These are phyloP conservation scores for Polydrusus tereticollis DNA, from an alignment of 2,888 invertebrate species.

Conservation along the genomic window DNA sequence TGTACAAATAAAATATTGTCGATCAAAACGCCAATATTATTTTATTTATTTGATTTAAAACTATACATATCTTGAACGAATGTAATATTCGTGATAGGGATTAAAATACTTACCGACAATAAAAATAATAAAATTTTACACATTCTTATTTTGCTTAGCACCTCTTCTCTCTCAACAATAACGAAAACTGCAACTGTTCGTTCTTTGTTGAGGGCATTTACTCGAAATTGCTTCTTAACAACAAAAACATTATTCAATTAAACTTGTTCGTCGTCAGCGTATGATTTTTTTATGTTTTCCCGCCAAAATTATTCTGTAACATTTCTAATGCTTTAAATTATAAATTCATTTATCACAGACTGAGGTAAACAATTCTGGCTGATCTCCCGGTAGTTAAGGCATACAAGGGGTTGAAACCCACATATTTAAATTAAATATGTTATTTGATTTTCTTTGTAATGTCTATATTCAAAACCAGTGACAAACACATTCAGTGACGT, in stretches of 20 bases:
- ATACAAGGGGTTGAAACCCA: too few species aligned
- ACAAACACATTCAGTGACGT: too few species aligned
- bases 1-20: too few species aligned
- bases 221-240: conserved; percentile 30
- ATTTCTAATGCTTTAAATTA: not conserved
- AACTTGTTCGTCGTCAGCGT: not conserved
- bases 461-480: too few species aligned
- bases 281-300: not conserved
- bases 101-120: conserved; percentile 16
- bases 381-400: too few species aligned
- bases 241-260: conserved; percentile 41
- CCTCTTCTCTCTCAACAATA: conserved; percentile 3
- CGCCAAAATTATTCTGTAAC: not conserved
- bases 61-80: not conserved
- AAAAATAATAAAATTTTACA: conserved; percentile 10
- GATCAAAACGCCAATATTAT: too few species aligned
- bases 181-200: not conserved
- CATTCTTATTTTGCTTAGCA: not conserved
- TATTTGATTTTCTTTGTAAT: too few species aligned
- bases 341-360: not conserved
- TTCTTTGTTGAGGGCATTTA: conserved; percentile 31
- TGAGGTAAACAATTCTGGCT: too few species aligned
- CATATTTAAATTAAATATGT: too few species aligned
- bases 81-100: not conserved
- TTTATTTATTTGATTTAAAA: too few species aligned